A percentile compares a stretch with the other conserved stretches of the same genome.
Conservation (phyloP, 2,797 vertebrate genomes). For the Syngnathus acus region DNA sequence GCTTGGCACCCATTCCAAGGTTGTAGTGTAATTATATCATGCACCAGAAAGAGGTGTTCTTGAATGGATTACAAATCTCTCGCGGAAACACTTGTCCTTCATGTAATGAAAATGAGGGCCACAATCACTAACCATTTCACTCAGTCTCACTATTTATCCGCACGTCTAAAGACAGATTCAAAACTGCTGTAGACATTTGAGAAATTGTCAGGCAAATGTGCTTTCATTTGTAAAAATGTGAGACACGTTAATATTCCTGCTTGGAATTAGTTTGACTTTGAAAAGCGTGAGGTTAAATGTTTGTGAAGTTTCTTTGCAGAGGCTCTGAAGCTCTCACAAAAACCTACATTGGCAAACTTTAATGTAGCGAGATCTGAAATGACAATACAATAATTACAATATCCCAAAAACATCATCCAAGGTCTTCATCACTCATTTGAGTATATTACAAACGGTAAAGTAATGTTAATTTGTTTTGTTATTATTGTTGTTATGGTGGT, state of each 20-base stretch:
- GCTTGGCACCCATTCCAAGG: conserved; percentile 34
- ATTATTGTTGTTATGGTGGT: no score
- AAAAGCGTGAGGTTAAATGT: background rate
- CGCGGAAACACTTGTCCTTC: conserved; percentile 14
- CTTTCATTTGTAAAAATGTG: background rate
- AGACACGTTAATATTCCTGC: background rate
- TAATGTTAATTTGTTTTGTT: no score
- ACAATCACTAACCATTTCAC: conserved; percentile 14
- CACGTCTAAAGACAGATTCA: background rate
- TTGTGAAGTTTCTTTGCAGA: background rate
- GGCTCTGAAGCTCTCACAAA: background rate
- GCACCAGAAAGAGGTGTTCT: conserved; percentile 11
- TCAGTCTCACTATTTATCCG: background rate
- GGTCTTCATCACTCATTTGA: background rate
- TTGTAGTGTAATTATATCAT: conserved; percentile 35
- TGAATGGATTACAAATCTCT: conserved; percentile 23
- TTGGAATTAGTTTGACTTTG: conserved; percentile 1
- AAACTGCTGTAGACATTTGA: background rate
- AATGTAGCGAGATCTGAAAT: background rate
- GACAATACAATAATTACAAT: background rate
- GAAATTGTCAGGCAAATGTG: background rate
- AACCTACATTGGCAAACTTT: background rate
- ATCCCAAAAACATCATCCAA: background rate
- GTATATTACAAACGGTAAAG: background rate
- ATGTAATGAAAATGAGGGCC: conserved; percentile 16